These are phyloP conservation scores for Danio tinwini DNA, from an alignment of 2,797 vertebrate species.

Conservation along the genomic window DNA sequence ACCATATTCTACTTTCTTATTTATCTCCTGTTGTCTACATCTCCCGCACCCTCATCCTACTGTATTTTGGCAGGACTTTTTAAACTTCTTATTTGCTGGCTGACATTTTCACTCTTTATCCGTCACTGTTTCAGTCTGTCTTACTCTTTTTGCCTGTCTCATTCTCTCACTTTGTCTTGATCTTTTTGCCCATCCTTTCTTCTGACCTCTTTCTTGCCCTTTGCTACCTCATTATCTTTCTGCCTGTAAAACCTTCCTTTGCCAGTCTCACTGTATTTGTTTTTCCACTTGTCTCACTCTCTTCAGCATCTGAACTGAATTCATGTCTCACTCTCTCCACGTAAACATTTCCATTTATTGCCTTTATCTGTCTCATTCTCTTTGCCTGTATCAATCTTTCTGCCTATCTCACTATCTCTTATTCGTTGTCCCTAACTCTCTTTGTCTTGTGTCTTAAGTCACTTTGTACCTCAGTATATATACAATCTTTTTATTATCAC, in stretches of 20 bases:
- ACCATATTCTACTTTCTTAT: conserved; percentile 6
- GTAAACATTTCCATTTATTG: too few relatives aligned
- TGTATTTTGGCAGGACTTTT: neutral
- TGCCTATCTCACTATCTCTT: neutral
- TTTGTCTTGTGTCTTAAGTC: neutral
- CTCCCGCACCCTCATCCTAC: neutral
- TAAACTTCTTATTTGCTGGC: neutral
- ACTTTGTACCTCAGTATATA: neutral
- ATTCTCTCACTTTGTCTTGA: neutral
- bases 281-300: neutral
- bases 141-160: neutral
- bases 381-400: neutral
- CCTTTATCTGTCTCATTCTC: neutral
- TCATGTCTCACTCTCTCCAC: too few relatives aligned
- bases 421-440: neutral
- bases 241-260: neutral
- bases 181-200: neutral
- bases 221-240: neutral
- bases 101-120: neutral
- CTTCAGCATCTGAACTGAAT: neutral
- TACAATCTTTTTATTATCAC: too few relatives aligned
- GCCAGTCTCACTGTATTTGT: neutral
- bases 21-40: neutral
- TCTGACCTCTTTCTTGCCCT: neutral
- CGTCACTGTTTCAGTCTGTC: too few relatives aligned